Evolutionary conservation across 1,140 invertebrate genomes (phyloP).

Genomic region (Drosophila triauraria): DNA sequence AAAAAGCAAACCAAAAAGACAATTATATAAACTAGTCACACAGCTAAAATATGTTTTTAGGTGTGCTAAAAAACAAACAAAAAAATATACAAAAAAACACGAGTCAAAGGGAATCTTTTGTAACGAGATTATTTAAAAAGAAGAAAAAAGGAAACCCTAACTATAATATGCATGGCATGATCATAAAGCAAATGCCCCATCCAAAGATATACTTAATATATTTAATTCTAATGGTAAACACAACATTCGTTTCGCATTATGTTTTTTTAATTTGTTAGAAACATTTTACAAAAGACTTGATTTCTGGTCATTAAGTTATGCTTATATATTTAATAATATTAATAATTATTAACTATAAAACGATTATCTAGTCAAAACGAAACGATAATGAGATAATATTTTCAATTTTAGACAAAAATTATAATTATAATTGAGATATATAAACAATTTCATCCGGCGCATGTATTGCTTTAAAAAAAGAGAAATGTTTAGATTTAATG

Average conservation of each 20-base stretch:
- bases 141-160: constrained; percentile 37
- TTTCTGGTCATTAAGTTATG: constrained; percentile 55
- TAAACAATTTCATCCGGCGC: constrained; percentile 57
- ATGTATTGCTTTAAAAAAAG: constrained; percentile 56
- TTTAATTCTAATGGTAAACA: constrained; percentile 24
- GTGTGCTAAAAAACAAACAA: constrained; percentile 50
- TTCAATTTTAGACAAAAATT: constrained; percentile 80
- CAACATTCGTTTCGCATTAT: constrained; percentile 29
- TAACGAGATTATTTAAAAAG: constrained; percentile 62
- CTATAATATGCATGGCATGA: constrained; percentile 74
- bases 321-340: constrained; percentile 41
- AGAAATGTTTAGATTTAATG: constrained; percentile 53
- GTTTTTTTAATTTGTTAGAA: constrained; percentile 55
- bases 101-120: constrained; percentile 54
- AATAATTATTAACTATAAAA: constrained; percentile 55
- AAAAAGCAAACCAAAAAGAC: constrained; percentile 31
- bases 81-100: constrained; percentile 19
- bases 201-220: constrained; percentile 46
- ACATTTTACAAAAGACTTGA: constrained; percentile 42
- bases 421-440: constrained; percentile 69
- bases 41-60: constrained; percentile 61
- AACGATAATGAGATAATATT: constrained; percentile 71
- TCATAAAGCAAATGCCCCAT: constrained; percentile 47
- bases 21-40: constrained; percentile 69
- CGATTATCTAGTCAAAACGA: constrained; percentile 69